Evolutionary conservation across 2,888 invertebrate species (phyloP), one percentile per base, ranked within the genome.

Genomic region (Anoplius nigerrimus): DNA sequence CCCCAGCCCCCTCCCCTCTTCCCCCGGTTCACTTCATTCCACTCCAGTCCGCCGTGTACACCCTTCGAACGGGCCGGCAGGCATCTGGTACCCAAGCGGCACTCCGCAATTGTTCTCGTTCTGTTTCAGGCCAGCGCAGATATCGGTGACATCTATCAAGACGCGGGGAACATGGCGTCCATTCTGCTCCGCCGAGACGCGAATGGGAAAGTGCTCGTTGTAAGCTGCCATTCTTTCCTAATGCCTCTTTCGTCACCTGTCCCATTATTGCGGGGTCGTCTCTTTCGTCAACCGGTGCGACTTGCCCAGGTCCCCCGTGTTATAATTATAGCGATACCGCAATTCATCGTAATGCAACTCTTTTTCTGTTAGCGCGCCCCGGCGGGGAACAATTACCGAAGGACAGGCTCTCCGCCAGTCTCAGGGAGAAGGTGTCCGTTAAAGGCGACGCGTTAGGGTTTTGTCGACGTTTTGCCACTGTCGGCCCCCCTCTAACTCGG

Each of bases 111-210:
- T 66, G 64, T 75, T 65, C 34, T 42, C 58, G 42, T 45, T 45
- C 18, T 22, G 18, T 80, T 78, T 45, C 90, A 91, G 86, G 83
- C 90, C 69, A 91, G 91, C 61, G 93, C 93, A 80, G 94, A 95
- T 71, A 91, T 97, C 69, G 97, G 97, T 16, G 95, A 96, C 74
- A 91, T 95, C 52, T 97, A 95, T 89, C 97, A 97, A 89, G 97
- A 97, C 88, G 93, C 94, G 83, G 91, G 92, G 72, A 96, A 95
- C 83, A 94, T 95, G 90, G 97, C 97, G 11, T 97, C 97, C 3
- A 92, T 97, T 82, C 91, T 97, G 70, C 92, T 97, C 87, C 93
- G 95, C 84, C 93, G 93, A 80, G 95, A 97, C 87, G 91, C 93
- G 69, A 94, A 94, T 87, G 96, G 95, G 74, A 93, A 94, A 86